These are phyloP conservation scores for Tragulus kanchil DNA, from an alignment of 2,113 vertebrate species.

Conservation along the genomic window DNA sequence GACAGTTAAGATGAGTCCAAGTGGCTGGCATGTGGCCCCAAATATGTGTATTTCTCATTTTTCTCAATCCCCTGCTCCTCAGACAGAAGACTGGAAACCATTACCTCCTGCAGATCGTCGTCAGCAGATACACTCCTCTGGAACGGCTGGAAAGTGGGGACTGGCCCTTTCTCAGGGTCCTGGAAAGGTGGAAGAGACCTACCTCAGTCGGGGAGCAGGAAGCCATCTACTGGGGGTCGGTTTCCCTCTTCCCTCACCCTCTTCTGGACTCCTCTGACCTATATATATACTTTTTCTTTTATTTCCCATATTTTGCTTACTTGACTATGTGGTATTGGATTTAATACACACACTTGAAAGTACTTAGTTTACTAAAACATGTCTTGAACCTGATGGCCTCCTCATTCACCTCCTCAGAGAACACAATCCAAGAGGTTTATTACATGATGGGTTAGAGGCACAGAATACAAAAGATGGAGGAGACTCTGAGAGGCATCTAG, in stretches of 20 bases:
- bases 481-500: not conserved
- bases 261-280: not conserved
- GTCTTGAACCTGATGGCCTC: not conserved
- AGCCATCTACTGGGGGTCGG: not conserved
- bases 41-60: not conserved
- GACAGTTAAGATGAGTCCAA: not conserved
- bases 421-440: not conserved
- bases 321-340: not conserved
- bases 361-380: not conserved
- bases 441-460: not conserved
- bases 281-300: not conserved
- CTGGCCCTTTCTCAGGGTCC: constrained; percentile 95
- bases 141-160: constrained; percentile 94
- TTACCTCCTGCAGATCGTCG: constrained; percentile 92
- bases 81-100: not conserved
- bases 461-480: not conserved
- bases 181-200: constrained; percentile 64
- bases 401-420: not conserved
- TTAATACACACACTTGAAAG: not conserved
- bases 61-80: not conserved
- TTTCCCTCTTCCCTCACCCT: not conserved
- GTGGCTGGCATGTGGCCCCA: not conserved
- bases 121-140: constrained; percentile 95
- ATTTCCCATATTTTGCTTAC: not conserved
- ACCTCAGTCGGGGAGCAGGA: not conserved